Base-by-base conservation (phyloP, 1,140 invertebrate genomes). In the Cyclina sinensis region DNA sequence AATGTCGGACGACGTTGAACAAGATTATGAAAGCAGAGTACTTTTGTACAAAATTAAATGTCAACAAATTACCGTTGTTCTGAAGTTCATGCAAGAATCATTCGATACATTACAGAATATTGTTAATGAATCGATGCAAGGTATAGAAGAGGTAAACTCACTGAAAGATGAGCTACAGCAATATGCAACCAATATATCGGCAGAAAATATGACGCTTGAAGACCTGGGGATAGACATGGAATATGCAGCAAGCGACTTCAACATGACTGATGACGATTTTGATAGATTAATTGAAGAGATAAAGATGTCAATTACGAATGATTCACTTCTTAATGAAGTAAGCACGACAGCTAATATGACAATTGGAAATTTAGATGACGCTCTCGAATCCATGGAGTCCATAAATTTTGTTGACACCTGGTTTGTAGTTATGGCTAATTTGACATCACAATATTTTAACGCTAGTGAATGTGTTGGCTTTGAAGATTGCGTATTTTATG, bases 161-260 rank as follows among this genome's bases (percentile, higher is more conserved):
- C 4, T 83, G 21, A 68, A 35, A 24, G 24, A 70, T 18, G 12
- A 65, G 12, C 27, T 83, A 21, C 39, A 48, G 9, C 43, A 43
- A 59, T 43, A 70, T 46, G 39, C 32, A 21, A 70, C 27, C 35
- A 24, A 12, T 68, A 43, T 18, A 16, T 0, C 43, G 21, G 30
- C 24, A 4, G 62, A 70, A 18, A 70, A 83, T 32, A 30, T 83
- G 12, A 68, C 80, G 0, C 7, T 51, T 27, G 80, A 73, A 74
- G 35, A 57, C 21, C 2, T 62, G 9, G 68, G 68, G n/a, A 74
- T 85, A 70, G 57, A 30, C 35, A 54, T 3, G 4, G 39, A 48
- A 37, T 4, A 32, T 73, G 83, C 83, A n/a, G 14, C n/a, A n/a
- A 48, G 76, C 9, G 83, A 85, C 16, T 85, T 51, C 46, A 85